Evolutionary conservation across 2,797 vertebrate species (phyloP), one percentile per base, ranked within the genome.

Genomic region (Poeciliopsis presidionis): DNA sequence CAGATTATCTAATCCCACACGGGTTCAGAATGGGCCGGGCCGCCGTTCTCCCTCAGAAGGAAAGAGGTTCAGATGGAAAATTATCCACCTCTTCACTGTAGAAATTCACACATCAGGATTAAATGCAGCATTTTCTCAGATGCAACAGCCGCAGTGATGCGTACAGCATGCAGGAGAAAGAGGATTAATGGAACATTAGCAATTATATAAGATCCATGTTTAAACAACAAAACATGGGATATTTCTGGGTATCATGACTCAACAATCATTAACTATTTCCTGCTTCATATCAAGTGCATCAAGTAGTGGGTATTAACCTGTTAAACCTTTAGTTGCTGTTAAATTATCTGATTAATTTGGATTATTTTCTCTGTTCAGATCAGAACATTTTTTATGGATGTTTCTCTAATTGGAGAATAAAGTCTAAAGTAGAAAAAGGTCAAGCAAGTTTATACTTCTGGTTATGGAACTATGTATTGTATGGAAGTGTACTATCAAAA

Each of bases 1-100:
- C 11, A 43, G 55, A 75, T 80, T 75, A 7, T 65, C 59, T 69
- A 69, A 80, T 25, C 78, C 51, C 72, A 0, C 73, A 55, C 51
- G 73, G 14, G 76, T 5, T 55, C 77, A 28, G 3, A 63, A 61
- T 16, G 7, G 57, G 25, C 12, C 30, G 41, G 41, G 41, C 75
- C 0, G 11, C 39, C 18, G 0, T 41, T 74, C 57, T 82, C 36
- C 5, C 18, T 71, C 2, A 55, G 11, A 69, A 25, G 67, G 12
- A 70, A n/a, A 69, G 25, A 69, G 5, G 39, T 59, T 59, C 28
- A 30, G n/a, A n/a, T n/a, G 65, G 65, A 43, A 65, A 69, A 43
- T 69, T 2, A 43, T 69, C 20, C 20, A 25, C 65, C 6, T 65
- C 22, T 11, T 36, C 16, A 11, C 18, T 18, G 25, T 28, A 28